Percentiles rank a stretch among this genome's conserved stretches.
Conservation (phyloP, 2,888 invertebrate species). For the Hypselothyrea guttata region DNA sequence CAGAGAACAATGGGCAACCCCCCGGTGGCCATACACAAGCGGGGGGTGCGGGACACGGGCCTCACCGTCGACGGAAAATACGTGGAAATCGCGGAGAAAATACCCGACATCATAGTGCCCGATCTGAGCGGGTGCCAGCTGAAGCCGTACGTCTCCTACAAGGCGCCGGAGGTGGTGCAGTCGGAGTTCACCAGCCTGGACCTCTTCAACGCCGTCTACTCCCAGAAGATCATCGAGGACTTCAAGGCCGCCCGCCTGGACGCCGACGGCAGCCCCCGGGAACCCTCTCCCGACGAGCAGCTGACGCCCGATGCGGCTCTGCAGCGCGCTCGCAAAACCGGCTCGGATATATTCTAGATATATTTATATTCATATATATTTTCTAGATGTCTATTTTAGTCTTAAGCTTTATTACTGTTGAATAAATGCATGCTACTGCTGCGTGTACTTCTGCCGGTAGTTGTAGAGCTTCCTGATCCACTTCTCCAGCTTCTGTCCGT, state of each 20-base stretch:
- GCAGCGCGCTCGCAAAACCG: slow-evolving; percentile 87
- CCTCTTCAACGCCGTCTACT: slow-evolving; percentile 91
- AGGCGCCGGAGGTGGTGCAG: slow-evolving; percentile 88
- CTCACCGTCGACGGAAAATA: slow-evolving; percentile 84
- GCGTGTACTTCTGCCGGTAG: slow-evolving; percentile 86
- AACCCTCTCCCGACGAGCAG: slow-evolving; percentile 89
- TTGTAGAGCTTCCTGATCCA: slow-evolving; percentile 88
- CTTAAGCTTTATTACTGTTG: slow-evolving; percentile 45
- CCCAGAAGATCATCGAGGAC: slow-evolving; percentile 89
- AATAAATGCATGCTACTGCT: slow-evolving; percentile 74
- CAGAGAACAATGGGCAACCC: slow-evolving; percentile 83
- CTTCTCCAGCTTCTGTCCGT: slow-evolving; percentile 87
- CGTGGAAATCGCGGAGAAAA: slow-evolving; percentile 90
- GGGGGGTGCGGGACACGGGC: slow-evolving; percentile 88
- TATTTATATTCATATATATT: too few species aligned
- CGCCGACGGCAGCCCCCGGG: slow-evolving; percentile 86
- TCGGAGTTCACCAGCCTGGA: slow-evolving; percentile 92
- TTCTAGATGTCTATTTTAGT: too few species aligned
- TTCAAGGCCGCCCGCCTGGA: slow-evolving; percentile 88
- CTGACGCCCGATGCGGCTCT: slow-evolving; percentile 89
- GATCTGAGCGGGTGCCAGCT: slow-evolving; percentile 91
- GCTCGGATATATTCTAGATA: slow-evolving; percentile 89
- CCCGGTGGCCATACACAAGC: slow-evolving; percentile 86
- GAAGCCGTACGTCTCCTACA: slow-evolving; percentile 97
- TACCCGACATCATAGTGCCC: slow-evolving; percentile 96